Conservation (phyloP, 1,140 invertebrate species). For the Ceratoteleas bidentatus region DNA sequence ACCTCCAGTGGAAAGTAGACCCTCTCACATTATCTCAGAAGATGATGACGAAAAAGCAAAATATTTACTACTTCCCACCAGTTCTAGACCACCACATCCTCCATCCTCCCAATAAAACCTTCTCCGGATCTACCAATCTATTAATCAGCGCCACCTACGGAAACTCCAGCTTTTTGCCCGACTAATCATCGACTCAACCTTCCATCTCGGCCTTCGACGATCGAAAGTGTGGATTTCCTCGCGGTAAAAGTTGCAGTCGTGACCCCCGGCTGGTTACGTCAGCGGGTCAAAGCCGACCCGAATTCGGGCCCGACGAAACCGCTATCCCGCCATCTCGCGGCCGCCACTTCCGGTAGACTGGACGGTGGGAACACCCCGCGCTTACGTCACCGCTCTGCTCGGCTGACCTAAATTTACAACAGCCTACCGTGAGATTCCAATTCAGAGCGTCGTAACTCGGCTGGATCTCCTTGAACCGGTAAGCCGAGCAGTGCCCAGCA, state of each 20-base stretch:
- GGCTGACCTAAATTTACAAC: constrained; percentile 78
- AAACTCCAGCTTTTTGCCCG: not conserved
- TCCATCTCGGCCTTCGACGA: constrained; percentile 18
- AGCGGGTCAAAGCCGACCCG: constrained; percentile 18
- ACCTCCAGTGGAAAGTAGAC: too few species aligned
- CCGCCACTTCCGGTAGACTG: constrained; percentile 75
- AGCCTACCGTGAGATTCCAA: constrained; percentile 80
- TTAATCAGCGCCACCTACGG: not conserved
- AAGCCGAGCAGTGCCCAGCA: constrained; percentile 67
- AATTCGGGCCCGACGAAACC: constrained; percentile 46
- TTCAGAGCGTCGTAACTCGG: constrained; percentile 77
- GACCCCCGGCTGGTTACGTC: constrained; percentile 50
- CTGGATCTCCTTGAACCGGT: constrained; percentile 77
- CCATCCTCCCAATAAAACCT: too few species aligned
- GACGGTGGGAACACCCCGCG: constrained; percentile 72
- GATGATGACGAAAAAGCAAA: too few species aligned
- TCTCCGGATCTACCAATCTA: not conserved
- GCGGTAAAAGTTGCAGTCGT: constrained; percentile 30
- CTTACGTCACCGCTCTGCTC: constrained; percentile 74
- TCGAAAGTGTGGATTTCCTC: constrained; percentile 40
- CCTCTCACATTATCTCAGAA: too few species aligned
- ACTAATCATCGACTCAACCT: constrained; percentile 8
- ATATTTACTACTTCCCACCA: too few species aligned
- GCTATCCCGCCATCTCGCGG: too few species aligned
- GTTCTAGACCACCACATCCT: too few species aligned